A percentile compares a stretch with the other conserved stretches of the same genome.
Conservation (phyloP, 1,140 invertebrate genomes). For the Drosophila takahashii region DNA sequence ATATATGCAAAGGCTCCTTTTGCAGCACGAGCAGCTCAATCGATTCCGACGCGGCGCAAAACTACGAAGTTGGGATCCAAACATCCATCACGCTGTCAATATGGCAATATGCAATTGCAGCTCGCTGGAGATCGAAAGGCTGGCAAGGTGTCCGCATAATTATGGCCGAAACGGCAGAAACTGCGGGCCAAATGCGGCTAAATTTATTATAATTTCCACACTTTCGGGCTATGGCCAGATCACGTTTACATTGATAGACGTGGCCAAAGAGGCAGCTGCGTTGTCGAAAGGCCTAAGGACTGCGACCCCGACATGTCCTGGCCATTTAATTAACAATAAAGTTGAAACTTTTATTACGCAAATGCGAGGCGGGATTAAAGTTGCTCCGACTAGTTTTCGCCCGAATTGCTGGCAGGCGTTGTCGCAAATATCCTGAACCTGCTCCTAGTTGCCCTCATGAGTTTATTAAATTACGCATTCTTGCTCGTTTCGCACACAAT, state of each 20-base stretch:
- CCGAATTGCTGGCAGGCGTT: conserved; percentile 62
- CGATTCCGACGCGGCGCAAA: conserved; percentile 55
- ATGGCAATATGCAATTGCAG: conserved; percentile 63
- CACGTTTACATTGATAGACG: conserved; percentile 71
- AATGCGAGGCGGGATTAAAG: conserved; percentile 43
- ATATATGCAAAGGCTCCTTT: conserved; percentile 47
- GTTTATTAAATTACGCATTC: conserved; percentile 79
- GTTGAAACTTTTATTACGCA: conserved; percentile 71
- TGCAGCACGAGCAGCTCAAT: conserved; percentile 19
- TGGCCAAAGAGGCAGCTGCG: conserved; percentile 33
- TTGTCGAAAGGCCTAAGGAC: conserved; percentile 34
- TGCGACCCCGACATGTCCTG: conserved; percentile 15
- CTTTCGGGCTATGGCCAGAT: conserved; percentile 52
- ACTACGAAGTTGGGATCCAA: conserved; percentile 46
- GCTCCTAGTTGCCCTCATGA: conserved; percentile 36
- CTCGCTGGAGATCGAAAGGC: conserved; percentile 8
- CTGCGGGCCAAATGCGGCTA: conserved; percentile 60
- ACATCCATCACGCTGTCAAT: conserved; percentile 79
- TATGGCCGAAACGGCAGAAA: conserved; percentile 43
- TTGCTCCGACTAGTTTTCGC: conserved; percentile 47
- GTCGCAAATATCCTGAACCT: conserved; percentile 47
- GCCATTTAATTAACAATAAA: conserved; percentile 83
- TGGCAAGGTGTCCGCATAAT: conserved; percentile 74
- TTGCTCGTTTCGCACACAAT: conserved; percentile 73
- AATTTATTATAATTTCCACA: conserved; percentile 83